phyloP scores from a whole-genome alignment of 2,113 vertebrate species.

The Phalacrocorax aristotelis region DNA sequence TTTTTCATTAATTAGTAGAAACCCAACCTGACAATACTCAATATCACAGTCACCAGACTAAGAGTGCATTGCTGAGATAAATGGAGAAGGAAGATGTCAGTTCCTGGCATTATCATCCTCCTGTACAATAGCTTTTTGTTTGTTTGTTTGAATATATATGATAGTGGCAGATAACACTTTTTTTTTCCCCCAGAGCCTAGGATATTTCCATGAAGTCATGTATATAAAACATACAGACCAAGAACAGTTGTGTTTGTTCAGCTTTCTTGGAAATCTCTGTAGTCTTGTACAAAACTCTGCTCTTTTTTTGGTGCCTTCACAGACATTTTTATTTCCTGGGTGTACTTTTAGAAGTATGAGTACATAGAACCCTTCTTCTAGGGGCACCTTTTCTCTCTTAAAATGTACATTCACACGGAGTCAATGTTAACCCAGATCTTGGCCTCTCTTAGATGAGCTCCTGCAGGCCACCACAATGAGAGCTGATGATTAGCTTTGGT shows the following conservation, averaged over 20 bases:
- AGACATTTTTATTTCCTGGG: not conserved
- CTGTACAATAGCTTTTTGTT: not conserved
- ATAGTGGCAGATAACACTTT: not conserved
- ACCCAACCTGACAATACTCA: constrained; percentile 49
- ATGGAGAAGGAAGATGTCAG: constrained; percentile 34
- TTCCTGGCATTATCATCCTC: not conserved
- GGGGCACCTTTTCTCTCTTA: not conserved
- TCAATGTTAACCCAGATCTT: not conserved
- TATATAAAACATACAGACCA: not conserved
- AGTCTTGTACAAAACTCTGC: not conserved
- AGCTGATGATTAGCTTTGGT: not conserved
- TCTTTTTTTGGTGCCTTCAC: not conserved
- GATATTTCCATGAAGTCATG: not conserved
- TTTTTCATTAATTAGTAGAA: constrained; percentile 60
- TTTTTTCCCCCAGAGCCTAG: not conserved
- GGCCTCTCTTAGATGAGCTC: not conserved
- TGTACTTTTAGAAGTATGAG: not conserved
- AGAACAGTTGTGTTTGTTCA: not conserved
- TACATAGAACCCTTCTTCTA: not conserved
- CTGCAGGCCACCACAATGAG: rapidly evolving
- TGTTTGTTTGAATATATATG: not conserved
- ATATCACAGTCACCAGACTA: constrained; percentile 49
- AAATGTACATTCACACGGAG: not conserved
- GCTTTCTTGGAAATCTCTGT: not conserved
- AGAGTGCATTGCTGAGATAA: constrained; percentile 54